Evolutionary conservation across 2,888 invertebrate species (phyloP), one percentile per base, ranked within the genome.

Genomic region (Odontomyia ornata): DNA sequence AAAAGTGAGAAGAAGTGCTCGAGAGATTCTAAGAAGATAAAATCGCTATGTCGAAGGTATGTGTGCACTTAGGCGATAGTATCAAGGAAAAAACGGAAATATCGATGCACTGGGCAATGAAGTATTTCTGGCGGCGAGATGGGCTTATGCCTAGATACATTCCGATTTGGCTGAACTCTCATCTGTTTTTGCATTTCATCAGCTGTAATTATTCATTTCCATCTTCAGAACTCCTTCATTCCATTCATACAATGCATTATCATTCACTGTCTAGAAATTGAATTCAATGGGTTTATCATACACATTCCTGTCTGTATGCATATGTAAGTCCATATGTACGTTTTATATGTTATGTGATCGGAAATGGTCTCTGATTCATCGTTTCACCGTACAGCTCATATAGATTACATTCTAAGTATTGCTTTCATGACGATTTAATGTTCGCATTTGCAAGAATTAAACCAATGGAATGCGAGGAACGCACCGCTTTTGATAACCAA

Each of bases 341-440:
- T 9, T 4, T 9, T 52, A 18, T 15, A 15, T 18, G 52, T 18
- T 36, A 52, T 52, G 52, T 15, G 52, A 52, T 52, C 52, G 52
- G 52, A 52, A 52, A 52, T 52, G 52, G 7, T 52, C 18, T 52
- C n/a, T 52, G 52, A 52, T 52, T 52, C 52, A 52, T 52, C 52
- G 52, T 4, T 52, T 52, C 52, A 52, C 13, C 15, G 13, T 52
- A 18, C 52, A 15, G 15, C 15, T 52, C 52, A 15, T 9, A 15
- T 9, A 52, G 52, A 52, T 52, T 52, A 52, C 15, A 52, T 52
- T 52, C 52, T 52, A n/a, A n/a, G 52, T 52, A 52, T 52, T 52
- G 52, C 13, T 43, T 7, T 7, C 13, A 18, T 52, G 52, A 52
- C 18, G 18, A 52, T 18, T n/a, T 52, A 18, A 52, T 18, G 52